A percentile compares a stretch with the other conserved stretches of the same genome.
Evolutionary conservation across 1,140 invertebrate genomes (phyloP).

Genomic region (Drosophila kepulauana): DNA sequence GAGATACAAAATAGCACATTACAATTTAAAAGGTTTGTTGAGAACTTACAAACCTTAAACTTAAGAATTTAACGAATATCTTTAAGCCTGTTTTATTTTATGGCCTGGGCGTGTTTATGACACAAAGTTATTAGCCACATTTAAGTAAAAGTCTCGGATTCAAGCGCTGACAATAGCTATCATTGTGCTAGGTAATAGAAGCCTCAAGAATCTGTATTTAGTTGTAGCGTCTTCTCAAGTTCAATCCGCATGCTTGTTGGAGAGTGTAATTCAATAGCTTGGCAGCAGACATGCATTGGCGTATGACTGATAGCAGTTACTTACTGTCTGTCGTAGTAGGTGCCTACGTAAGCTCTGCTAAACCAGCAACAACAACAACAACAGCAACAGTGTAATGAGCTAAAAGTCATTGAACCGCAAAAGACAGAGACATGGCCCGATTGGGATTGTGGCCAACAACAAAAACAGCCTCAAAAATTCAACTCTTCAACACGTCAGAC

Average conservation of each 20-base stretch:
- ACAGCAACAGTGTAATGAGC: conserved; percentile 50
- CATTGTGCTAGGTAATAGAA: background rate
- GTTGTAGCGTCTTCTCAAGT: background rate
- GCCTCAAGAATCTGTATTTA: background rate
- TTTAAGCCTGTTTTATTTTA: background rate
- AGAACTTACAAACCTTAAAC: background rate
- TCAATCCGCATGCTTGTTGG: conserved; percentile 40
- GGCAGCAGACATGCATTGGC: conserved; percentile 66
- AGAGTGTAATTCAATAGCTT: conserved; percentile 73
- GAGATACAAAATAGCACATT: conserved; percentile 4
- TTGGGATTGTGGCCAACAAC: conserved; percentile 25
- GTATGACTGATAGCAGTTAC: conserved; percentile 78
- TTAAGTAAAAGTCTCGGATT: background rate
- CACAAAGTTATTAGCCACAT: background rate
- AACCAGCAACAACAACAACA: conserved; percentile 45
- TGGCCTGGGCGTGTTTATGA: background rate
- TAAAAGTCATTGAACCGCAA: conserved; percentile 72
- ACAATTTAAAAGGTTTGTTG: background rate
- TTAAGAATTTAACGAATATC: background rate
- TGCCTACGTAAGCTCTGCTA: conserved; percentile 50
- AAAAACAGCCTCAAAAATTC: conserved; percentile 24
- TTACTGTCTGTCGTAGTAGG: conserved; percentile 45
- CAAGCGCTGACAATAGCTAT: background rate
- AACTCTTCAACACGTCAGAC: conserved; percentile 40
- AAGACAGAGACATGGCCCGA: conserved; percentile 32